Conservation (phyloP, 2,113 vertebrate species). For the Rattus norvegicus region GRCr8 NC_086033.1:16861501-16862000, state of each 20-base stretch:
- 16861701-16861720: not conserved
- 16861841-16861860: not conserved
- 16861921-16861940: not conserved
- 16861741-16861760: not conserved
- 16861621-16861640: not conserved
- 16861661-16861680: not conserved
- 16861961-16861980: not conserved
- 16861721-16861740: not conserved
- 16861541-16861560: not conserved
- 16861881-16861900: not conserved
- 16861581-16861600: not conserved
- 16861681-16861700: not conserved
- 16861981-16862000: not conserved
- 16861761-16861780: not conserved
- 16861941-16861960: not conserved
- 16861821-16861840: not conserved
- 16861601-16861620: not conserved
- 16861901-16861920: not conserved
- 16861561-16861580: not conserved
- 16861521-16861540: not conserved
- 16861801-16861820: not conserved
- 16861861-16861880: slow-evolving; percentile 34
- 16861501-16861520: not conserved
- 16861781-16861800: not conserved
- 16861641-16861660: not conserved